Conservation (phyloP, 2,113 vertebrate species). For the Phyllostomus hastatus region DNA sequence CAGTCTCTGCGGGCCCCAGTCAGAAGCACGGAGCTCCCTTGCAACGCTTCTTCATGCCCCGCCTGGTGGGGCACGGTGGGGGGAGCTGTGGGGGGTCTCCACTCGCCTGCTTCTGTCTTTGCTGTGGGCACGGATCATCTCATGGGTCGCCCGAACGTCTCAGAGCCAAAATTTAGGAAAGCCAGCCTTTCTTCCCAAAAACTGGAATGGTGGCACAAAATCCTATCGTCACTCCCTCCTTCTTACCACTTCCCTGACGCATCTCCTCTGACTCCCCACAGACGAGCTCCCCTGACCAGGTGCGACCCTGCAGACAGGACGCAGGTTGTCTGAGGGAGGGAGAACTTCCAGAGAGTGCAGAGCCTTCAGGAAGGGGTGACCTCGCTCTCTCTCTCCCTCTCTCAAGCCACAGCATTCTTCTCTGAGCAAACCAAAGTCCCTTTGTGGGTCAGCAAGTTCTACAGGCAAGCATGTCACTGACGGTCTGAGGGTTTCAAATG, state of each 20-base stretch:
- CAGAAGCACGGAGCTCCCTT: not conserved
- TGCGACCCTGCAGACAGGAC: not conserved
- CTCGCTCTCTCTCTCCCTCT: conserved; percentile 14
- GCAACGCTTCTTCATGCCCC: not conserved
- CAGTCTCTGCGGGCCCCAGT: not conserved
- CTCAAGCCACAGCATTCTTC: not conserved
- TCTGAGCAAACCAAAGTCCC: not conserved
- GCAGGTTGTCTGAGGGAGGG: not conserved
- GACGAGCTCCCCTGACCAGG: not conserved
- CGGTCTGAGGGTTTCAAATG: not conserved
- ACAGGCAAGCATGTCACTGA: not conserved
- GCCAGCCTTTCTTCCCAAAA: not conserved
- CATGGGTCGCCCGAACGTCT: not conserved
- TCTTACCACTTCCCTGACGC: not conserved
- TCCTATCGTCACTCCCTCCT: not conserved
- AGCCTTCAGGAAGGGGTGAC: not conserved
- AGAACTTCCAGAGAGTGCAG: not conserved
- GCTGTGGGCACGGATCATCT: not conserved
- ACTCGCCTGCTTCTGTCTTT: not conserved
- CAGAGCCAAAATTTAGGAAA: not conserved
- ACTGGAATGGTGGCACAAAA: not conserved
- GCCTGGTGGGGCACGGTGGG: not conserved
- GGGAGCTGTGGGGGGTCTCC: not conserved
- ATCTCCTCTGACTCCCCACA: not conserved
- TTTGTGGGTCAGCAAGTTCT: not conserved